Conservation (phyloP, 1,140 invertebrate species). For the Ooceraea biroi region DNA sequence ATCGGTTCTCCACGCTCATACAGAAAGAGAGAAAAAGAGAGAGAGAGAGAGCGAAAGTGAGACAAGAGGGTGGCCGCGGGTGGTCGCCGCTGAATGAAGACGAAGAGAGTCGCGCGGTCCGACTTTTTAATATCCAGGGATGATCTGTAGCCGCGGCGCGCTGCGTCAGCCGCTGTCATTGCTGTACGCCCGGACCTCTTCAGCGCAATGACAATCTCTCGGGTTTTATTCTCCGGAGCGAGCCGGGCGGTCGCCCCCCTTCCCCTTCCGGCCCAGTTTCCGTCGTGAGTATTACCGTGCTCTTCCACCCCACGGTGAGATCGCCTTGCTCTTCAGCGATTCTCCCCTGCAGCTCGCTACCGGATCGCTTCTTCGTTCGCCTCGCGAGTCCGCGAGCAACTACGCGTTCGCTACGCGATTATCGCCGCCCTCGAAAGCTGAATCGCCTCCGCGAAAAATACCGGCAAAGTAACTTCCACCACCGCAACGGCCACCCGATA, state of each 20-base stretch:
- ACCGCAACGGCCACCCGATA: constrained; percentile 33
- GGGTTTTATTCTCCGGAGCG: constrained; percentile 83
- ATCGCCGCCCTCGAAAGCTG: constrained; percentile 75
- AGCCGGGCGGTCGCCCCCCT: constrained; percentile 70
- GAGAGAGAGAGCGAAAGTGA: constrained; percentile 14
- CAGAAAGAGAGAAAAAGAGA: not conserved
- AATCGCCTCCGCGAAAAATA: constrained; percentile 80
- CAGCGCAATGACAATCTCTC: constrained; percentile 85
- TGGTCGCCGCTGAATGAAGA: constrained; percentile 48
- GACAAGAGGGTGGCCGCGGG: constrained; percentile 20
- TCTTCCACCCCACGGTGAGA: constrained; percentile 66
- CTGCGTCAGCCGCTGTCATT: constrained; percentile 85
- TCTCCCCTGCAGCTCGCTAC: constrained; percentile 1
- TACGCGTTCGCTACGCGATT: constrained; percentile 71
- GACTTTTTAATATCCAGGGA: constrained; percentile 86
- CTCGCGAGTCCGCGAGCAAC: constrained; percentile 55
- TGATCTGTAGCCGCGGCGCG: constrained; percentile 83
- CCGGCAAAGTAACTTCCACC: constrained; percentile 78
- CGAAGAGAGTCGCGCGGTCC: constrained; percentile 66
- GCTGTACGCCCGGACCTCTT: constrained; percentile 84
- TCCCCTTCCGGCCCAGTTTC: constrained; percentile 68
- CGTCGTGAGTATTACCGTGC: constrained; percentile 81
- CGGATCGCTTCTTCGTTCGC: constrained; percentile 66
- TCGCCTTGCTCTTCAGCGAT: constrained; percentile 64
- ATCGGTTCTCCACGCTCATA: constrained; percentile 64